These are phyloP conservation scores for Heliornis fulica DNA, from an alignment of 2,113 vertebrate genomes.

Conservation along the genomic window DNA sequence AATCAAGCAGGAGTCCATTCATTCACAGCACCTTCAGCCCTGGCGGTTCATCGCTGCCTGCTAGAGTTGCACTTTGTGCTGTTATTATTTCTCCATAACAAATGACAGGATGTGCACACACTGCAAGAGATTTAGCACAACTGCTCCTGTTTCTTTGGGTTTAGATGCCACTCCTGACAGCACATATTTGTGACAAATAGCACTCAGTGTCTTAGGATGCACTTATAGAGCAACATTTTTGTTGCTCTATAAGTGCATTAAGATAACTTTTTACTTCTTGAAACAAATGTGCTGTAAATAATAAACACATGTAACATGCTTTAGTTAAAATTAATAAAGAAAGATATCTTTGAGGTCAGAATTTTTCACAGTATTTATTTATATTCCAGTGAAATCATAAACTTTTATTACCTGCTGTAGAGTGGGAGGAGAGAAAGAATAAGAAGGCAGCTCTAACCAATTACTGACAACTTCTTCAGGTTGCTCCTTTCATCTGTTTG, in stretches of 20 bases:
- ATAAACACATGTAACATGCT: neutral
- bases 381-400: neutral
- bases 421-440: neutral
- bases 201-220: neutral
- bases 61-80: neutral
- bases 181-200: neutral
- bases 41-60: neutral
- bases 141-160: neutral
- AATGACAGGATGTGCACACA: neutral
- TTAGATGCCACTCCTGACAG: neutral
- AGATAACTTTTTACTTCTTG: neutral
- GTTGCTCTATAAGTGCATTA: too few relatives aligned
- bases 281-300: neutral
- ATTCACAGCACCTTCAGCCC: neutral
- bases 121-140: neutral
- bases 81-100: neutral
- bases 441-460: neutral
- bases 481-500: neutral
- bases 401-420: neutral
- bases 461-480: neutral
- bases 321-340: neutral
- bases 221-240: neutral
- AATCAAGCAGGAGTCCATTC: neutral
- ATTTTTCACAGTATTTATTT: neutral
- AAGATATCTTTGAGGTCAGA: neutral